A percentile compares a stretch with the other conserved stretches of the same genome.
Evolutionary conservation across 1,140 invertebrate genomes (phyloP).

Genomic region (Calosoma granatense): DNA sequence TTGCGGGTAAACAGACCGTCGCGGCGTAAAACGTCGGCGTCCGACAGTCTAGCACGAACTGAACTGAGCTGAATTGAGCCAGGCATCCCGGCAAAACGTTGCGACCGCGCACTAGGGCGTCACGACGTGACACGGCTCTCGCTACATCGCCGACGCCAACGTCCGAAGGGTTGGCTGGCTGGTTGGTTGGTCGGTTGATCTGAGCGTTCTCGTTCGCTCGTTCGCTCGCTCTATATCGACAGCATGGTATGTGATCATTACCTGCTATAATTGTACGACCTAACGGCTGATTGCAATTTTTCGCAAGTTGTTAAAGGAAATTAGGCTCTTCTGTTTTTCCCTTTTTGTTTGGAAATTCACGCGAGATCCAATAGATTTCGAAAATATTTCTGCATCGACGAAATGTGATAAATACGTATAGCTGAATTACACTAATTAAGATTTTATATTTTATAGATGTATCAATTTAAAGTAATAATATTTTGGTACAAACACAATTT

Average conservation of each 20-base stretch:
- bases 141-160: background rate
- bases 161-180: background rate
- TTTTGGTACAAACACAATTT: no score
- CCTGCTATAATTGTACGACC: slow-evolving; percentile 1
- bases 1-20: background rate
- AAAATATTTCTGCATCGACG: background rate
- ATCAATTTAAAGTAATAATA: no score
- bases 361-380: background rate
- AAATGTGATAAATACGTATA: no score
- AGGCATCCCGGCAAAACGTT: slow-evolving; percentile 1
- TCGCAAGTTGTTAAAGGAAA: slow-evolving; percentile 6
- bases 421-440: no score
- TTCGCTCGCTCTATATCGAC: no score
- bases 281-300: slow-evolving; percentile 5
- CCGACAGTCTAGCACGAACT: background rate
- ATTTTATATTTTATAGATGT: no score
- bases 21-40: background rate
- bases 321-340: slow-evolving; percentile 1
- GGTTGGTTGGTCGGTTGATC: no score
- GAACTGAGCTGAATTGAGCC: slow-evolving; percentile 7
- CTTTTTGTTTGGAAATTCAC: background rate
- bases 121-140: background rate
- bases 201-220: no score
- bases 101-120: background rate
- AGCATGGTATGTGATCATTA: background rate